Conservation (phyloP, 1,140 invertebrate genomes). For the Cydia fagiglandana region DNA sequence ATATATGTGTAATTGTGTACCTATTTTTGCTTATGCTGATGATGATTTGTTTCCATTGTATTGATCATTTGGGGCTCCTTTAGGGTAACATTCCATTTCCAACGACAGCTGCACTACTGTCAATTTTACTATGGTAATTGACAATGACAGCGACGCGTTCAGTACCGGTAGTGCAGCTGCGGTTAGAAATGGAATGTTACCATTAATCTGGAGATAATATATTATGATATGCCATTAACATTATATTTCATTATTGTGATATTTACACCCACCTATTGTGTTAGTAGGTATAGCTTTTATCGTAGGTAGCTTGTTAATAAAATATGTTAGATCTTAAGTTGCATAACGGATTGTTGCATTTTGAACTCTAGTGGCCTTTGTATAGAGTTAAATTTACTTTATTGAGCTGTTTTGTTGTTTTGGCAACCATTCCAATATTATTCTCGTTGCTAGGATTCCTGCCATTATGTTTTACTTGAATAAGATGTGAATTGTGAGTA, state of each 20-base stretch:
- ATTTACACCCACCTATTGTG: slow-evolving; percentile 35
- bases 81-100: no score
- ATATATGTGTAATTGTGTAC: no score
- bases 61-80: not conserved
- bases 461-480: not conserved
- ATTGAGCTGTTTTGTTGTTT: not conserved
- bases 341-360: slow-evolving; percentile 4
- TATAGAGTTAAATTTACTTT: not conserved
- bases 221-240: not conserved
- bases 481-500: not conserved
- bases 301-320: slow-evolving; percentile 23
- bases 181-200: no score
- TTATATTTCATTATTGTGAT: slow-evolving; percentile 35
- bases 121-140: no score
- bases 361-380: not conserved
- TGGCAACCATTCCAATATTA: not conserved
- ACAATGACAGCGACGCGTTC: no score
- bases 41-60: not conserved
- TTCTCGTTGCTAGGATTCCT: not conserved
- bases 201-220: not conserved
- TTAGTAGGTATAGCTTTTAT: slow-evolving; percentile 3
- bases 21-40: no score
- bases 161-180: no score
- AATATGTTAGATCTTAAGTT: not conserved
- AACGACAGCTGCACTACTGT: no score